Base-by-base conservation (phyloP, 2,888 invertebrate genomes). In the Eupithecia insigniata region DNA sequence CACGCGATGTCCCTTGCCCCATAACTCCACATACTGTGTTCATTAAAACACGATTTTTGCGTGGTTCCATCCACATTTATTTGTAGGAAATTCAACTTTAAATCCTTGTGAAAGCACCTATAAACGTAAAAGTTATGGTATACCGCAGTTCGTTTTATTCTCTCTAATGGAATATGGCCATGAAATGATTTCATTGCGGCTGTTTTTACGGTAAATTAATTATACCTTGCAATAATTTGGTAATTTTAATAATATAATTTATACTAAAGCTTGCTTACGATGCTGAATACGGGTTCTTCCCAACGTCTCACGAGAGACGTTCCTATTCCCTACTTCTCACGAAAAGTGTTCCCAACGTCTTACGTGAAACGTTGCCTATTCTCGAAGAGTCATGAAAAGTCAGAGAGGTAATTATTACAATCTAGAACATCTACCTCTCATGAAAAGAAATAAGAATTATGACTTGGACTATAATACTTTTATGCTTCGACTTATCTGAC, bases 31-130 rank as follows among this genome's bases (percentile, higher is more conserved):
- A 26, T 55, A 4, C 46, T 70, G 75, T 75, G 72, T 79, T 77
- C 76, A 76, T 76, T 77, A 76, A 67, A 77, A 76, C 79, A 74
- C 69, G 70, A 76, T 78, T 78, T 78, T 79, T 78, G 78, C 76
- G 77, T 77, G 75, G 78, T 76, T 76, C 74, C 72, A 73, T 67
- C 34, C n/a, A 68, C 73, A 77, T 76, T 76, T 77, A 75, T 76
- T 62, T 72, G 67, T 70, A 36, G 66, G 66, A 64, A 36, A 22
- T 36, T 64, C 36, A 67, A 75, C 76, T 69, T 64, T 78, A 78
- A 76, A 69, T 71, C 76, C 71, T 73, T 74, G 71, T 55, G 62
- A 68, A 79, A 76, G 76, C 74, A 67, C 22, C 73, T 76, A 76
- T 71, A 75, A 68, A 69, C 72, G 71, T 74, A 67, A 75, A 71